These are phyloP conservation scores for Dissostichus mawsoni DNA, from an alignment of 2,113 vertebrate genomes.

Conservation along the genomic window DNA sequence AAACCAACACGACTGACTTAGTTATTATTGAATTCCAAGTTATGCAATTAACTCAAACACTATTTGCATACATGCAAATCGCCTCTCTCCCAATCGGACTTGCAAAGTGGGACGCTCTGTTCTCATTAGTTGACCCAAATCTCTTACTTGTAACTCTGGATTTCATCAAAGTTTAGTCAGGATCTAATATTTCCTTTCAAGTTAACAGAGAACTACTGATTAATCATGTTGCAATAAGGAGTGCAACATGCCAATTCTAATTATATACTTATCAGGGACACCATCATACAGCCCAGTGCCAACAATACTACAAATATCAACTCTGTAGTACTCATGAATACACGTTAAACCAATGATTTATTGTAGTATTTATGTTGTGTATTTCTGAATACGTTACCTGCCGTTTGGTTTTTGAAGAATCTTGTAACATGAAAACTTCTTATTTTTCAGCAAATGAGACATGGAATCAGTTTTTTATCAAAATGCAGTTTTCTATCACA, in stretches of 20 bases:
- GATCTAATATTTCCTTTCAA: conserved; percentile 87
- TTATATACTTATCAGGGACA: conserved; percentile 73
- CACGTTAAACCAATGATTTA: background rate
- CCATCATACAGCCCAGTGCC: conserved; percentile 48
- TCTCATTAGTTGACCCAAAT: conserved; percentile 88
- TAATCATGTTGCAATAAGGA: conserved; percentile 82
- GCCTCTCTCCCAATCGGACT: conserved; percentile 77
- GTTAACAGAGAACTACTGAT: conserved; percentile 83
- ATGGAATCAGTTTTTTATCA: too few relatives aligned
- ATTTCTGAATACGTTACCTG: background rate
- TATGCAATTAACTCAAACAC: conserved; percentile 78
- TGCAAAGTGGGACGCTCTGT: conserved; percentile 83
- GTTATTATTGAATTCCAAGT: conserved; percentile 73
- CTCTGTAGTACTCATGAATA: conserved; percentile 25
- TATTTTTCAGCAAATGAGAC: background rate
- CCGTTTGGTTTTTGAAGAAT: background rate
- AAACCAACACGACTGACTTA: conserved; percentile 49
- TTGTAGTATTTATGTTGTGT: background rate
- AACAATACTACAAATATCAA: conserved; percentile 61
- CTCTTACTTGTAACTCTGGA: conserved; percentile 82
- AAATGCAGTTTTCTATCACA: too few relatives aligned
- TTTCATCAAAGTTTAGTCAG: conserved; percentile 87
- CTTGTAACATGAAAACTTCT: background rate
- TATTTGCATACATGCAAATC: conserved; percentile 86
- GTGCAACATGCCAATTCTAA: conserved; percentile 79